Conservation (phyloP, 2,797 vertebrate species). For the Gastrophryne carolinensis region DNA sequence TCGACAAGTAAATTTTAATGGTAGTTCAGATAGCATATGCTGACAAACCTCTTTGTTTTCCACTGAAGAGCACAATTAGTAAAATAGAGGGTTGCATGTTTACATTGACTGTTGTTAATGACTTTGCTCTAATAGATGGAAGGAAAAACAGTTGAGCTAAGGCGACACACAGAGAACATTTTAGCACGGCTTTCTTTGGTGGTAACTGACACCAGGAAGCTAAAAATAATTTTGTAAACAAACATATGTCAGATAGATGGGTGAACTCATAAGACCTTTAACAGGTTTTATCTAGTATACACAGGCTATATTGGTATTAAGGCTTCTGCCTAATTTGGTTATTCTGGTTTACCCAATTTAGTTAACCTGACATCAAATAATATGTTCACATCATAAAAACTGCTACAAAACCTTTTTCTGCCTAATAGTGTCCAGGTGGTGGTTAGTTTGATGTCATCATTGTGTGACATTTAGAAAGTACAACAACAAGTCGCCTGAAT, state of each 20-base stretch:
- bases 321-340: no score
- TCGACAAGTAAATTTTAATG: conserved; percentile 34
- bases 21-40: neutral
- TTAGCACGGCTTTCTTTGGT: conserved; percentile 15
- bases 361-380: no score
- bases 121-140: conserved; percentile 35
- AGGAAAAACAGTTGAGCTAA: conserved; percentile 35
- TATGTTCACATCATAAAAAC: no score
- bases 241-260: conserved; percentile 25
- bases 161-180: conserved; percentile 43
- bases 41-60: conserved; percentile 35
- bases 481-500: no score
- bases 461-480: no score
- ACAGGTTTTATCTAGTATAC: neutral
- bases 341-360: no score
- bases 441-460: no score
- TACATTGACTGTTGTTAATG: conserved; percentile 31
- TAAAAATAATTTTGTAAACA: conserved; percentile 42
- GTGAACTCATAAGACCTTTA: conserved; percentile 8
- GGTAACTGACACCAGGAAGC: conserved; percentile 36
- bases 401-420: no score
- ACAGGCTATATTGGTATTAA: no score
- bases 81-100: conserved; percentile 41
- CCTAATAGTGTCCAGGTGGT: no score
- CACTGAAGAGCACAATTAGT: conserved; percentile 39